These are phyloP conservation scores for Sinohyriopsis cumingii DNA, from an alignment of 2,888 invertebrate species.

Conservation along the genomic window DNA sequence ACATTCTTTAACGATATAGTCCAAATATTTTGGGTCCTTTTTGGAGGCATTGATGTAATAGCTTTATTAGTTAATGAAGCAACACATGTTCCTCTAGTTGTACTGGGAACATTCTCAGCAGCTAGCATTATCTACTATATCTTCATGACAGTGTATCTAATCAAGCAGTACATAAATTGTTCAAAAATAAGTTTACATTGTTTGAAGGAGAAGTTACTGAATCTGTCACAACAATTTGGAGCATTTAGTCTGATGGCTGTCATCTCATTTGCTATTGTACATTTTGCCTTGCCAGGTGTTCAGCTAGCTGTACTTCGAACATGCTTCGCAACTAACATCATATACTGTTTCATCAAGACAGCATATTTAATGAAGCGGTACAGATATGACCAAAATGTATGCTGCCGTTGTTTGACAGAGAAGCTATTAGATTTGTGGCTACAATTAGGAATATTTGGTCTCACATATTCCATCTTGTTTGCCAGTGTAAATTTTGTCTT, in stretches of 20 bases:
- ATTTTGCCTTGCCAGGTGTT: not conserved
- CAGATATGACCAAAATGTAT: too few species aligned
- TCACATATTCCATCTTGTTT: slow-evolving; percentile 9
- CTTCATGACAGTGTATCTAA: slow-evolving; percentile 2
- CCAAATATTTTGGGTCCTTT: not conserved
- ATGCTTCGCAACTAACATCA: not conserved
- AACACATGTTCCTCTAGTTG: slow-evolving; percentile 2
- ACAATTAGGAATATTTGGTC: slow-evolving; percentile 10
- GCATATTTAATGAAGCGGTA: not conserved
- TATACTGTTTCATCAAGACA: slow-evolving; percentile 11
- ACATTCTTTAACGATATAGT: not conserved
- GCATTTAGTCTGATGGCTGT: too few species aligned
- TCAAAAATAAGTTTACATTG: slow-evolving; percentile 5
- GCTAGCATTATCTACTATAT: slow-evolving; percentile 8
- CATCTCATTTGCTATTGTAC: too few species aligned
- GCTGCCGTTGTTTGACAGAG: not conserved
- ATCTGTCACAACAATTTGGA: too few species aligned
- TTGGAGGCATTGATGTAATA: slow-evolving; percentile 7
- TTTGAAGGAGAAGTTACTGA: not conserved
- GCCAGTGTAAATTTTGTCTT: slow-evolving; percentile 5
- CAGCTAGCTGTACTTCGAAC: slow-evolving; percentile 3
- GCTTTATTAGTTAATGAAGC: not conserved
- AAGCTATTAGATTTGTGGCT: slow-evolving; percentile 12
- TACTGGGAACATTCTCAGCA: not conserved
- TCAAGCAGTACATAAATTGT: slow-evolving; percentile 5